Evolutionary conservation across 2,888 invertebrate genomes (phyloP), one percentile per base, ranked within the genome.

Genomic region (Agriopis aurantiaria): DNA sequence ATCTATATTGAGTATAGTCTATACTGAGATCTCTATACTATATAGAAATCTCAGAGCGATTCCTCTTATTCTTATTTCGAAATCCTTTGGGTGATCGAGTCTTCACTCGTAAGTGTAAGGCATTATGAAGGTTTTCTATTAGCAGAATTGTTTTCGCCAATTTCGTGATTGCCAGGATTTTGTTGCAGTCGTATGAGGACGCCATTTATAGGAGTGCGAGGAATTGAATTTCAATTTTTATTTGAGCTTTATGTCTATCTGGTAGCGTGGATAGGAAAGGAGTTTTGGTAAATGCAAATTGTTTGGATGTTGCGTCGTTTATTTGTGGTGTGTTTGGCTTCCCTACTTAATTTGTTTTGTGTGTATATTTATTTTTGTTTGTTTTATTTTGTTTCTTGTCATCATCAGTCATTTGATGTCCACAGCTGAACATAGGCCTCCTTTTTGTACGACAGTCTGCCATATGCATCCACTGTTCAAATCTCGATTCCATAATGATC

Each of bases 101-200:
- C 73, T 56, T 72, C 71, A 69, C 71, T 63, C n/a, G 46, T 66
- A 49, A 56, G 70, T 70, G 66, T 65, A 23, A 69, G 60, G 65
- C 60, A 61, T 61, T 69, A 65, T 65, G 61, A 65, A 69, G 69
- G 69, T 69, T 55, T 65, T 69, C 74, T 71, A 73, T 76, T 76
- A 73, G 40, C 60, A 41, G 52, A 55, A 76, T 76, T 76, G 74
- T 74, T 69, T 76, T 74, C 33, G 57, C 69, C 75, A 72, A 72
- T 74, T 74, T 72, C 64, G 67, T 63, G 73, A 74, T 76, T 74
- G 68, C 67, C 17, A 65, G 67, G 71, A 72, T 70, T 74, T 65
- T 8, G 48, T 6, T 71, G 73, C 71, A 76, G 49, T 68, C 59
- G 62, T 69, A 61, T 55, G 53, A 48, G 63, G 46, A 59, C 55